Percentiles rank a stretch among this genome's conserved stretches.
phyloP scores from a whole-genome alignment of 92 coral and sea anemone genomes.

The Paragorgia papillata region DNA sequence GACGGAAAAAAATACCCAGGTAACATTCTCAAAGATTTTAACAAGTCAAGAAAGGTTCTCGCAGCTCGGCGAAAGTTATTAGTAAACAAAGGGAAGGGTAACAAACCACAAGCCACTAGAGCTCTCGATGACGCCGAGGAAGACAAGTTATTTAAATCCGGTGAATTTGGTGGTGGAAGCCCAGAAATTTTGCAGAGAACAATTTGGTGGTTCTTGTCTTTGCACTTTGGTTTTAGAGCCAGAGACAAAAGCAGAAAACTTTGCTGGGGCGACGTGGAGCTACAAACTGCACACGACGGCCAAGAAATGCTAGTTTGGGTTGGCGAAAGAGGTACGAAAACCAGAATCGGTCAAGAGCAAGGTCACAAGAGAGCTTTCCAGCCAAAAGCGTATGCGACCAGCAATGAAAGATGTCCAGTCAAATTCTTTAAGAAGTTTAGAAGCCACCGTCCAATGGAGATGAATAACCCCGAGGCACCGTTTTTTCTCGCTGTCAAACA shows the following conservation, averaged over 20 bases:
- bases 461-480: conserved; percentile 52
- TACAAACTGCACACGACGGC: too few species aligned
- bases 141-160: too few species aligned
- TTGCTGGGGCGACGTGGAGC: too few species aligned
- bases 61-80: conserved; percentile 32
- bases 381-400: conserved; percentile 38
- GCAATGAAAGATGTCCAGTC: conserved; percentile 56
- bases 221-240: conserved; percentile 45
- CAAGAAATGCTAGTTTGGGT: conserved; percentile 30
- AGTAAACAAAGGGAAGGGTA: conserved; percentile 40
- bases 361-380: conserved; percentile 48
- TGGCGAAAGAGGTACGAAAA: conserved; percentile 40
- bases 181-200: too few species aligned
- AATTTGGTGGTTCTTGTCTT: conserved; percentile 36
- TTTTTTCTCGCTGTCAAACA: conserved; percentile 64
- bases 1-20: conserved; percentile 25
- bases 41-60: conserved; percentile 43
- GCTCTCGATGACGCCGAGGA: conserved; percentile 8
- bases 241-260: too few species aligned
- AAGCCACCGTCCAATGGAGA: conserved; percentile 57
- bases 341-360: conserved; percentile 36
- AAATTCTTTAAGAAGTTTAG: conserved; percentile 35
- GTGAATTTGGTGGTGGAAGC: too few species aligned
- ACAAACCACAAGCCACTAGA: conserved; percentile 44
- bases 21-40: conserved; percentile 28